Conservation (phyloP, 2,888 invertebrate genomes). For the Hemistola chrysoprasaria region DNA sequence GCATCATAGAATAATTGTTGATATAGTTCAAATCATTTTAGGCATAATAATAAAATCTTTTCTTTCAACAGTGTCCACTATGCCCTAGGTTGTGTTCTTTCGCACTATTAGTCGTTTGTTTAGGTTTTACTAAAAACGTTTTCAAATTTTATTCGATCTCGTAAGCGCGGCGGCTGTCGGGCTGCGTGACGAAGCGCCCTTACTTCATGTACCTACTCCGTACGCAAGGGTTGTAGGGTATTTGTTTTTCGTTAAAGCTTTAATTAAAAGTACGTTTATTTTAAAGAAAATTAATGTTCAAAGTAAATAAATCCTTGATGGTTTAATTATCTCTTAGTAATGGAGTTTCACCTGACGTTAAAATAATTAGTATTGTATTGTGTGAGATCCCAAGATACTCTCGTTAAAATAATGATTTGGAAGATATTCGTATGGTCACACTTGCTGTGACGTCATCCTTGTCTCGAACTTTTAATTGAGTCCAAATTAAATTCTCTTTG, state of each 20-base stretch:
- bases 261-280: constrained; percentile 80
- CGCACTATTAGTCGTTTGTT: too few relatives aligned
- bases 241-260: constrained; percentile 79
- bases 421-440: constrained; percentile 36
- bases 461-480: constrained; percentile 28
- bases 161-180: constrained; percentile 6
- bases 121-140: too few relatives aligned
- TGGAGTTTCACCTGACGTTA: constrained; percentile 75
- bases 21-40: too few relatives aligned
- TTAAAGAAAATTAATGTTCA: constrained; percentile 79
- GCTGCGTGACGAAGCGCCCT: constrained; percentile 40
- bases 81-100: too few relatives aligned
- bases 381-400: constrained; percentile 45
- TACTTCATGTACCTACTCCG: constrained; percentile 39
- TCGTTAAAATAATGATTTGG: constrained; percentile 50
- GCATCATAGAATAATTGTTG: too few relatives aligned
- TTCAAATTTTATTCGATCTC: too few relatives aligned
- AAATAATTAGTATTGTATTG: constrained; percentile 59
- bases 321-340: constrained; percentile 79
- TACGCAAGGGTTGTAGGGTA: constrained; percentile 68
- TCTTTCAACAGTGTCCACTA: too few relatives aligned
- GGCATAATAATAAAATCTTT: too few relatives aligned
- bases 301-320: constrained; percentile 78
- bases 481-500: constrained; percentile 21
- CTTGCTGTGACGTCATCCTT: constrained; percentile 30